Percentiles rank a stretch among this genome's conserved stretches.
These are phyloP conservation scores for Corynorhinus townsendii DNA, from an alignment of 2,113 vertebrate species.

Conservation along the genomic window DNA sequence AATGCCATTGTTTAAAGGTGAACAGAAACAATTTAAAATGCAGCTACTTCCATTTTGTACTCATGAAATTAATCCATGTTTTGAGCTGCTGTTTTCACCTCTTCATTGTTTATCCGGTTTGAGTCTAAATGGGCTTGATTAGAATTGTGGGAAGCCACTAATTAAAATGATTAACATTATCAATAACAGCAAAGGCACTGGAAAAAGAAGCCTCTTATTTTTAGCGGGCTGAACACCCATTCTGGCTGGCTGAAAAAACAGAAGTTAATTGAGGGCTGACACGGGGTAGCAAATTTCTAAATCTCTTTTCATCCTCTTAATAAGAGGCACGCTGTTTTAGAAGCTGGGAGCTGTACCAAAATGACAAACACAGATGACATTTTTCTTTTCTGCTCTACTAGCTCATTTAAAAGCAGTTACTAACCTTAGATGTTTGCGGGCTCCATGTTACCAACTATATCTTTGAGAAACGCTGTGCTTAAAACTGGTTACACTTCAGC, in stretches of 20 bases:
- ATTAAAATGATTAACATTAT: slow-evolving; percentile 76
- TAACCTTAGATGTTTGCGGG: not conserved
- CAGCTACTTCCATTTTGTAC: not conserved
- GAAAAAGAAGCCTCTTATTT: slow-evolving; percentile 56
- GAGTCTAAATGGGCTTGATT: slow-evolving; percentile 67
- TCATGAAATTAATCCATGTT: slow-evolving; percentile 36
- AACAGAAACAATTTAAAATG: slow-evolving; percentile 30
- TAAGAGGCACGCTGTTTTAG: slow-evolving; percentile 32
- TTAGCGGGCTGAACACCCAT: slow-evolving; percentile 30
- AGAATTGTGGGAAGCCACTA: slow-evolving; percentile 65
- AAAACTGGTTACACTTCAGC: slow-evolving; percentile 9
- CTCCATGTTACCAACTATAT: not conserved
- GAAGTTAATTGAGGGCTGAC: slow-evolving; percentile 65
- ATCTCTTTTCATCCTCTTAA: slow-evolving; percentile 35
- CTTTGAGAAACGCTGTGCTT: not conserved
- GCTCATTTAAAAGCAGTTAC: slow-evolving; percentile 26
- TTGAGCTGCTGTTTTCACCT: slow-evolving; percentile 45
- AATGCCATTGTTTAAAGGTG: not conserved
- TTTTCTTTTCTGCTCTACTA: not conserved
- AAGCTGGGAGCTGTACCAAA: not conserved
- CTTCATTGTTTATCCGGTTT: slow-evolving; percentile 47
- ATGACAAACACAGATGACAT: slow-evolving; percentile 13
- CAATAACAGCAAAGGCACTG: slow-evolving; percentile 60
- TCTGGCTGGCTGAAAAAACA: slow-evolving; percentile 54
- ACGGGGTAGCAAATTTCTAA: slow-evolving; percentile 35